Evolutionary conservation across 2,113 vertebrate genomes (phyloP).

Genomic region (Notarius lentiginosus): DNA sequence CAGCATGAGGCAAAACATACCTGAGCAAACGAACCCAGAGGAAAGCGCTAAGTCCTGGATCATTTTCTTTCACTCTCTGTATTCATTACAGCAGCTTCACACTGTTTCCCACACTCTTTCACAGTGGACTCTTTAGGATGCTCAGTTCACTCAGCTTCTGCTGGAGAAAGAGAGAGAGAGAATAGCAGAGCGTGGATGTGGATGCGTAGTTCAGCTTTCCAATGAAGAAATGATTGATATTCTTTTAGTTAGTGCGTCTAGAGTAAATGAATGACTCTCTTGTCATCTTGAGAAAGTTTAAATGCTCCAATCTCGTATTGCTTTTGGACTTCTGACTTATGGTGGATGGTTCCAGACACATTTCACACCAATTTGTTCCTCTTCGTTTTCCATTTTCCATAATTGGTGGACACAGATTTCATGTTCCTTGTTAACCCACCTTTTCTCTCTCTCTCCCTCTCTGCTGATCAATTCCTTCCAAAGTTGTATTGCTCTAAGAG

Average conservation of each 20-base stretch:
- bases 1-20: conserved; percentile 16
- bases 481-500: neutral
- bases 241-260: neutral
- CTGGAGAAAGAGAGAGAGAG: neutral
- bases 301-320: neutral
- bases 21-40: conserved; percentile 21
- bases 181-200: neutral
- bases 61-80: conserved; percentile 6
- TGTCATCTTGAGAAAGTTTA: neutral
- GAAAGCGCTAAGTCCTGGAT: conserved; percentile 14
- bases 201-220: neutral
- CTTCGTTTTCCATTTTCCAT: neutral
- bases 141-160: neutral
- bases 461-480: neutral
- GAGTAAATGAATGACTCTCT: neutral
- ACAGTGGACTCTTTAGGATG: neutral
- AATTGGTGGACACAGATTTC: neutral
- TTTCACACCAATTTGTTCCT: neutral
- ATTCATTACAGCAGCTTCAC: conserved; percentile 28
- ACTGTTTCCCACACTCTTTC: conserved; percentile 22
- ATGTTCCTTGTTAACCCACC: neutral
- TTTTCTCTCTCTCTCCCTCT: neutral
- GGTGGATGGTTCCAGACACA: fast-evolving
- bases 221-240: neutral
- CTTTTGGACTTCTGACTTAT: neutral